phyloP scores from a whole-genome alignment of 2,888 invertebrate genomes.

The Synergus umbraculus region DNA sequence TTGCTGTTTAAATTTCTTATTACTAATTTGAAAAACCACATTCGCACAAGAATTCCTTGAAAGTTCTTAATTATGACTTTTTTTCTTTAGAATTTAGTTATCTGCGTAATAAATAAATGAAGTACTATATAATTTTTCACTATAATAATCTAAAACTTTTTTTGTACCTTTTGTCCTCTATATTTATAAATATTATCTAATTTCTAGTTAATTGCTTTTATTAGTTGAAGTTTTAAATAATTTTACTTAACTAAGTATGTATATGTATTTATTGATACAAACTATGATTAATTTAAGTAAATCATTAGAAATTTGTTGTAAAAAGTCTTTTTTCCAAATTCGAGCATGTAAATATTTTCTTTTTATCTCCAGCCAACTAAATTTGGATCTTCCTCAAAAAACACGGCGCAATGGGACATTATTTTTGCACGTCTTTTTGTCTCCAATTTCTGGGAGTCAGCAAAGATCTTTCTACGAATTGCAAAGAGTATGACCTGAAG shows the following conservation, averaged over 20 bases:
- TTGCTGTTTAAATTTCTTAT: neutral
- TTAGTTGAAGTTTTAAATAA: neutral
- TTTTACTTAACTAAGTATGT: neutral
- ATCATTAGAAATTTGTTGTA: conserved; percentile 19
- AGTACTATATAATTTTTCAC: neutral
- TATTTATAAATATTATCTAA: neutral
- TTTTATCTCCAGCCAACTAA: conserved; percentile 80
- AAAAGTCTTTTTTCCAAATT: neutral
- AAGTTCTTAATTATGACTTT: no score
- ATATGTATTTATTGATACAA: neutral
- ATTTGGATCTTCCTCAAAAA: conserved; percentile 84
- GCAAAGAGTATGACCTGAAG: conserved; percentile 74
- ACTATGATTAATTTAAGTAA: neutral
- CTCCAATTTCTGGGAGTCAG: conserved; percentile 79
- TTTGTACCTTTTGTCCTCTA: neutral
- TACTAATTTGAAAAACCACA: neutral
- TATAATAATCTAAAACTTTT: neutral
- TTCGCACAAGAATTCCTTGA: no score
- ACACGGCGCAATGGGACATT: conserved; percentile 92
- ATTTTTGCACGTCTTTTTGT: conserved; percentile 86
- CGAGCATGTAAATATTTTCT: neutral
- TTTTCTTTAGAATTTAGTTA: no score
- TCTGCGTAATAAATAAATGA: neutral
- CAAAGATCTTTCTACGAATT: conserved; percentile 81
- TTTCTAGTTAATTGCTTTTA: neutral